Evolutionary conservation across 2,888 invertebrate genomes (phyloP), one percentile per base, ranked within the genome.

Genomic region (Phortica okadai): DNA sequence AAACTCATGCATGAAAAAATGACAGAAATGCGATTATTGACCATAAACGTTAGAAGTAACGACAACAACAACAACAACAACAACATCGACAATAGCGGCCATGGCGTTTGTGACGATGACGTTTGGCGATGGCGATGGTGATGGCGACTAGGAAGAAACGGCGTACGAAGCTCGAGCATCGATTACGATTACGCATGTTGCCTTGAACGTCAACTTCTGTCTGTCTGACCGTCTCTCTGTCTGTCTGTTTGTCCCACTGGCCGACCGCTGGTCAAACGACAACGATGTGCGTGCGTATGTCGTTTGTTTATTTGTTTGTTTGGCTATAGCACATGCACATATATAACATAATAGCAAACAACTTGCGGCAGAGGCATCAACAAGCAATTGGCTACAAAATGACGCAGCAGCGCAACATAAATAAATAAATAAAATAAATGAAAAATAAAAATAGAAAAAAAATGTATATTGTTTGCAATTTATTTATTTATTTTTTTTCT

Each of bases 21-120:
- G 88, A 86, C 88, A 88, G 86, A 85, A 88, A 86, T 86, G 86
- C 86, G 86, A 84, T 86, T 86, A 86, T 88, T 86, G 86, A 86
- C 86, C 86, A 86, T 87, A 86, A 77, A 88, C 87, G 86, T 33
- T 33, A 33, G 33, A 80, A 33, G 42, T n/a, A 56, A 56, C 73
- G 73, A 73, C 16, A 41, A 41, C 64, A 25, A 42, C 67, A 67
- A 42, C 44, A 67, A 42, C 67, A 33, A 33, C 33, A 33, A 33
- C 1, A 33, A 33, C 33, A 33, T 2, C 33, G 4, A 33, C 33
- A 33, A 33, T 5, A 33, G 4, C 33, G 4, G 4, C 33, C 2
- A 33, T 5, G 4, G 4, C 33, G 33, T 33, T 33, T 33, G 33
- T 33, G 14, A 66, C 14, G n/a, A 62, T 8, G 41, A 67, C 67